These are phyloP conservation scores for Saccopteryx leptura DNA, from an alignment of 2,113 vertebrate species.

Conservation along the genomic window DNA sequence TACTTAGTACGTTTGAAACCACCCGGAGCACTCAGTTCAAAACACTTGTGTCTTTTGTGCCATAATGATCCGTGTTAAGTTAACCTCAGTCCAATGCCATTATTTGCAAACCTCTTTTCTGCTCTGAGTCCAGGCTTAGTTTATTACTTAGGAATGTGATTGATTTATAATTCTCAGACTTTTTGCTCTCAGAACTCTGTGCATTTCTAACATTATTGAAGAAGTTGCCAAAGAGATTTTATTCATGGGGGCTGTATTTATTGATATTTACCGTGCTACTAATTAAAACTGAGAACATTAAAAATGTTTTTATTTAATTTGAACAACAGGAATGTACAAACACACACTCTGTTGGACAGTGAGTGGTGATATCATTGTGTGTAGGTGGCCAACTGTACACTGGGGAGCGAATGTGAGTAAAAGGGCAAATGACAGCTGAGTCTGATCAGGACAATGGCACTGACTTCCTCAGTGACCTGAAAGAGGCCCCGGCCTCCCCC, in stretches of 20 bases:
- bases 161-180: background rate
- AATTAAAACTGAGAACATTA: background rate
- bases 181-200: background rate
- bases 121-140: background rate
- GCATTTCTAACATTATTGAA: background rate
- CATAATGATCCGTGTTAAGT: accelerated
- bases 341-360: accelerated
- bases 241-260: accelerated
- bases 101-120: background rate
- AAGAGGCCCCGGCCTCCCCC: background rate
- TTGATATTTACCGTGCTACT: background rate
- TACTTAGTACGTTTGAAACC: background rate
- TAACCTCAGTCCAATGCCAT: accelerated
- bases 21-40: accelerated
- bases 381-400: accelerated
- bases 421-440: background rate
- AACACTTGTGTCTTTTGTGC: too few species aligned
- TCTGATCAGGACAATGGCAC: background rate
- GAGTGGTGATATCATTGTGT: background rate
- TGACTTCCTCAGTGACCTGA: background rate
- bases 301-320: background rate
- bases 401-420: background rate
- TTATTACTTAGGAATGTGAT: background rate
- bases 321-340: background rate
- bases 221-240: too few species aligned